Conservation (phyloP, 1,140 invertebrate species). For the Pogonomyrmex californicus region DNA sequence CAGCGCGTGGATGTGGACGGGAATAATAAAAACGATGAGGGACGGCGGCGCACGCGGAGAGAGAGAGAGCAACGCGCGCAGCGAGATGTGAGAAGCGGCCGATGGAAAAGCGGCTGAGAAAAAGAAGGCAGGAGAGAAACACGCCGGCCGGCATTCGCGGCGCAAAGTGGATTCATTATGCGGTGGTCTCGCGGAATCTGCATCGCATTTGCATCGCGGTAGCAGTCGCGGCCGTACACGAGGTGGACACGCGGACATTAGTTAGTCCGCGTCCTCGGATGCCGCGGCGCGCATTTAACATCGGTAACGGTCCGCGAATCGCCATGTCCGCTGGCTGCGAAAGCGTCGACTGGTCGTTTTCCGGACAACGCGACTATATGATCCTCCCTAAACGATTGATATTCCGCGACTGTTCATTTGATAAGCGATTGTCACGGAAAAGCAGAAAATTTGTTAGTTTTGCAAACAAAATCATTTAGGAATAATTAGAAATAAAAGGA, state of each 20-base stretch:
- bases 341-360: conserved; percentile 11
- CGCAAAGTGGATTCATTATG: conserved; percentile 85
- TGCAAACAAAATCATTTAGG: not conserved
- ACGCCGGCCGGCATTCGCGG: conserved; percentile 53
- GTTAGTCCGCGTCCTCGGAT: conserved; percentile 85
- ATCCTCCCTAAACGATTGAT: conserved; percentile 1
- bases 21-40: conserved; percentile 47
- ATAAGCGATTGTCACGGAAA: not conserved
- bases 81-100: conserved; percentile 48
- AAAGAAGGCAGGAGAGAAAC: conserved; percentile 49
- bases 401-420: not conserved
- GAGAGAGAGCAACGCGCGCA: conserved; percentile 46
- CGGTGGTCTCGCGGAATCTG: conserved; percentile 76
- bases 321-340: conserved; percentile 63
- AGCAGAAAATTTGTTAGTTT: not conserved
- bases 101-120: not conserved
- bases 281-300: conserved; percentile 85
- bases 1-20: conserved; percentile 16
- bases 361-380: conserved; percentile 30
- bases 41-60: not conserved
- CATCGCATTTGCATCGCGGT: conserved; percentile 80
- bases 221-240: conserved; percentile 76
- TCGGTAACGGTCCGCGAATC: conserved; percentile 82
- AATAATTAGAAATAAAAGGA: not conserved
- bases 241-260: conserved; percentile 82